Conservation (phyloP, 2,888 invertebrate genomes). For the Linyphia triangularis region DNA sequence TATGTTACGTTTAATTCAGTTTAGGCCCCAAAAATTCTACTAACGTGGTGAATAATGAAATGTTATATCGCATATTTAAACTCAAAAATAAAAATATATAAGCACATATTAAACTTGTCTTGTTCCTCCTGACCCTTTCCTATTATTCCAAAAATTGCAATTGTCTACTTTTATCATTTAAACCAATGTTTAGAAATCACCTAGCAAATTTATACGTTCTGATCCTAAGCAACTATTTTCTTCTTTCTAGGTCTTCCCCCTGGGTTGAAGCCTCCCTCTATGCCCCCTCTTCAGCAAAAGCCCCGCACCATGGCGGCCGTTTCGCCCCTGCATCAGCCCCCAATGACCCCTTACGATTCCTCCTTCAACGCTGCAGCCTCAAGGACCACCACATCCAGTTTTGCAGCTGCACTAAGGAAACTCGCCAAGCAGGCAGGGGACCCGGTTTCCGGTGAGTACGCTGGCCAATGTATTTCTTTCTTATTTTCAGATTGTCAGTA, state of each 20-base stretch:
- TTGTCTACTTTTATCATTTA: neutral
- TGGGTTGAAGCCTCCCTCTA: slow-evolving; percentile 65
- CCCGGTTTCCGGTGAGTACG: slow-evolving; percentile 55
- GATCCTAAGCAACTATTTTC: neutral
- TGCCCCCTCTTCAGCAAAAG: slow-evolving; percentile 60
- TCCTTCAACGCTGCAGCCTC: slow-evolving; percentile 77
- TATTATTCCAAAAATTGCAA: too few species aligned
- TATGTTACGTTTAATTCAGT: too few species aligned
- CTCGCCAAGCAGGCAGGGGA: slow-evolving; percentile 91
- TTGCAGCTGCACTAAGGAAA: slow-evolving; percentile 93
- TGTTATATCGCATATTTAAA: too few species aligned
- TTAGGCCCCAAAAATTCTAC: too few species aligned
- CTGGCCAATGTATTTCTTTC: neutral
- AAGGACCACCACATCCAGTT: slow-evolving; percentile 83
- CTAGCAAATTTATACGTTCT: too few species aligned
- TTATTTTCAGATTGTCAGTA: too few species aligned
- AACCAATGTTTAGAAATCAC: too few species aligned
- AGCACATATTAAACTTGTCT: too few species aligned
- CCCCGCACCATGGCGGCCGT: slow-evolving; percentile 78
- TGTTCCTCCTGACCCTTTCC: too few species aligned
- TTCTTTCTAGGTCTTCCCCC: slow-evolving; percentile 65
- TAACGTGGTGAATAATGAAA: too few species aligned
- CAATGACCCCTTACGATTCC: slow-evolving; percentile 78
- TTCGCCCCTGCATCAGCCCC: slow-evolving; percentile 79
- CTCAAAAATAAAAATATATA: too few species aligned